These are phyloP conservation scores for Tragelaphus imberbis DNA, from an alignment of 2,113 vertebrate species.

Conservation along the genomic window DNA sequence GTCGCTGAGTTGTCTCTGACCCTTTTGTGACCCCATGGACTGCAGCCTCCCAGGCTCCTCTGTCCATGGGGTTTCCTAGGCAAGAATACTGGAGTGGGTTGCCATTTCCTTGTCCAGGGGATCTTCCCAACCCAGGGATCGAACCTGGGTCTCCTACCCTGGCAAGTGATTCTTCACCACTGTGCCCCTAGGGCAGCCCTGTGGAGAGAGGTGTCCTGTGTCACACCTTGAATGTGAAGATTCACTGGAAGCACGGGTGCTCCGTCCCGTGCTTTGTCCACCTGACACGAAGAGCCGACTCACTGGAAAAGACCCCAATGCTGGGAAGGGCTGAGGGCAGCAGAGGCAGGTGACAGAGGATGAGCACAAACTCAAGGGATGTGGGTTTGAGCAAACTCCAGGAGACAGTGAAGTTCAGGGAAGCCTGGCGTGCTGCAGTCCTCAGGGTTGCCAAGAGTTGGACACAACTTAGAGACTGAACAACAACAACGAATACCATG, in stretches of 20 bases:
- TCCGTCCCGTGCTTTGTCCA: background rate
- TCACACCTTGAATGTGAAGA: background rate
- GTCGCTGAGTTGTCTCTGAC: background rate
- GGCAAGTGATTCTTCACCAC: background rate
- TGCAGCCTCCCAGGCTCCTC: background rate
- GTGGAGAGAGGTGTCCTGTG: background rate
- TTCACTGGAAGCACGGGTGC: background rate
- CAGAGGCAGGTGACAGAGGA: background rate
- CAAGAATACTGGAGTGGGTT: background rate
- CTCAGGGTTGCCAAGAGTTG: background rate
- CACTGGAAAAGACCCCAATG: background rate
- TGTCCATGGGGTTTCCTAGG: background rate
- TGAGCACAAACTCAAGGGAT: background rate
- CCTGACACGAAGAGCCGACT: background rate
- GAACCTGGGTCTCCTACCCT: background rate
- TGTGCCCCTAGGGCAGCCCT: background rate
- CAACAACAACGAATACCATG: background rate
- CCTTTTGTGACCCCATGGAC: background rate
- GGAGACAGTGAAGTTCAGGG: background rate
- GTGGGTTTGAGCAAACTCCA: background rate
- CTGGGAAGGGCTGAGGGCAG: background rate
- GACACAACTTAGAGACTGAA: background rate
- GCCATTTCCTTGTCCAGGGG: background rate
- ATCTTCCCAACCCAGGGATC: background rate
- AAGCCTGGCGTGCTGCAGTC: background rate